A percentile compares a stretch with the other conserved stretches of the same genome.
These are phyloP conservation scores for Ooceraea biroi DNA, from an alignment of 1,140 invertebrate species.

Conservation along the genomic window DNA sequence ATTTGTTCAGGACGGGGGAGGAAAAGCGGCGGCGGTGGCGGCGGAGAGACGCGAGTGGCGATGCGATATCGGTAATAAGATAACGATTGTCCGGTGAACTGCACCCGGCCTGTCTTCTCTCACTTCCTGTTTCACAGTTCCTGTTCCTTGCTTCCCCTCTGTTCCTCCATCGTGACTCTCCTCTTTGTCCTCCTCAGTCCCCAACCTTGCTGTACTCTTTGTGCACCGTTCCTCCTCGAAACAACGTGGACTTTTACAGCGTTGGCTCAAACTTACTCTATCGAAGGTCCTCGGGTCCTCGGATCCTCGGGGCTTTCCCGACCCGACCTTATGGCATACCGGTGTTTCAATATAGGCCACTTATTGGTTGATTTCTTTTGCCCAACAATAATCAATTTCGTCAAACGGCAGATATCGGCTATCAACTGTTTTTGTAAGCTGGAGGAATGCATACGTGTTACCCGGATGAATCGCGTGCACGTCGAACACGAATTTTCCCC, in stretches of 20 bases:
- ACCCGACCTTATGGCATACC: slow-evolving; percentile 2
- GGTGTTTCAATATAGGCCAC: slow-evolving; percentile 18
- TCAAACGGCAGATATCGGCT: no score
- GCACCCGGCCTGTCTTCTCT: slow-evolving; percentile 58
- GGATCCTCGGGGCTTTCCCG: slow-evolving; percentile 17
- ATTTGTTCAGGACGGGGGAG: slow-evolving; percentile 79
- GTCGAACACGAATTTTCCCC: background rate
- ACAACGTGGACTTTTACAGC: slow-evolving; percentile 41
- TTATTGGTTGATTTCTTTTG: slow-evolving; percentile 60
- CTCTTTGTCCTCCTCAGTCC: slow-evolving; percentile 7
- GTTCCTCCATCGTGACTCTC: background rate
- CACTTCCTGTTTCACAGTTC: slow-evolving; percentile 53
- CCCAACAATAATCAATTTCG: slow-evolving; percentile 7
- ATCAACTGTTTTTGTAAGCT: no score
- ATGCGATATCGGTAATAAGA: slow-evolving; percentile 81
- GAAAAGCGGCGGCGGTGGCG: slow-evolving; percentile 52
- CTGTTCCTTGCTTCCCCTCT: slow-evolving; percentile 27
- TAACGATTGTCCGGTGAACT: slow-evolving; percentile 76
- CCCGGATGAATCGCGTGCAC: slow-evolving; percentile 50
- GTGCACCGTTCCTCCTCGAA: slow-evolving; percentile 47
- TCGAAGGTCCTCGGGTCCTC: slow-evolving; percentile 60
- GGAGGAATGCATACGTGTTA: slow-evolving; percentile 13
- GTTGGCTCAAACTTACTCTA: slow-evolving; percentile 75
- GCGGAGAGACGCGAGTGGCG: slow-evolving; percentile 67
- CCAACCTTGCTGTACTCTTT: slow-evolving; percentile 42